A percentile compares a stretch with the other conserved stretches of the same genome.
Evolutionary conservation across 2,797 vertebrate genomes (phyloP).

Genomic region (Pangasius mekongensis): DNA sequence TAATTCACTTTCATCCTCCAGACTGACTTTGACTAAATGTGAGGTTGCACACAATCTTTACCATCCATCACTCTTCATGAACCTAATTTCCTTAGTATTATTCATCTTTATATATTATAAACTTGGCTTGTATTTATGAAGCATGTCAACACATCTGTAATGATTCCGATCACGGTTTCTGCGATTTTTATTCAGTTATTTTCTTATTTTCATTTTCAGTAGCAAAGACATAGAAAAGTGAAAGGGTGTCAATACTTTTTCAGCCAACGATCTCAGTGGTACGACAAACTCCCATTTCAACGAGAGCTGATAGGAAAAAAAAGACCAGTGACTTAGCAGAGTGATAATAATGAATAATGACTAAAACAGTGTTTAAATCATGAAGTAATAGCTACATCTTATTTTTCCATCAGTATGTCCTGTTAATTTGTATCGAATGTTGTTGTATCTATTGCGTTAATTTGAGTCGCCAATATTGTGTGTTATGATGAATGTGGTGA

Average conservation of each 20-base stretch:
- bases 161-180: neutral
- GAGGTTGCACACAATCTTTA: neutral
- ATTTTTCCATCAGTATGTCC: neutral
- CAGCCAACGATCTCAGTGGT: neutral
- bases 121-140: neutral
- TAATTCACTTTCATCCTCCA: neutral
- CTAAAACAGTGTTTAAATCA: neutral
- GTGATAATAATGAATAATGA: neutral
- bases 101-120: no score
- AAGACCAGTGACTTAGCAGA: neutral
- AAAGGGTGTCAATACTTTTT: neutral
- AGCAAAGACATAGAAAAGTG: neutral
- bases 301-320: neutral
- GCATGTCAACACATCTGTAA: neutral
- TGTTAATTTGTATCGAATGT: neutral
- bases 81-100: no score
- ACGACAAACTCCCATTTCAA: neutral
- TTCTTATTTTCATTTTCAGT: neutral
- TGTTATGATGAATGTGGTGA: neutral
- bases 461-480: neutral
- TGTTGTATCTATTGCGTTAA: neutral
- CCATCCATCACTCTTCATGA: neutral
- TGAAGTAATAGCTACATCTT: neutral
- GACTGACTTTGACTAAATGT: neutral
- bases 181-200: neutral